These are phyloP conservation scores for Apodemus sylvaticus DNA, from an alignment of 2,113 vertebrate species.

Conservation along the genomic window DNA sequence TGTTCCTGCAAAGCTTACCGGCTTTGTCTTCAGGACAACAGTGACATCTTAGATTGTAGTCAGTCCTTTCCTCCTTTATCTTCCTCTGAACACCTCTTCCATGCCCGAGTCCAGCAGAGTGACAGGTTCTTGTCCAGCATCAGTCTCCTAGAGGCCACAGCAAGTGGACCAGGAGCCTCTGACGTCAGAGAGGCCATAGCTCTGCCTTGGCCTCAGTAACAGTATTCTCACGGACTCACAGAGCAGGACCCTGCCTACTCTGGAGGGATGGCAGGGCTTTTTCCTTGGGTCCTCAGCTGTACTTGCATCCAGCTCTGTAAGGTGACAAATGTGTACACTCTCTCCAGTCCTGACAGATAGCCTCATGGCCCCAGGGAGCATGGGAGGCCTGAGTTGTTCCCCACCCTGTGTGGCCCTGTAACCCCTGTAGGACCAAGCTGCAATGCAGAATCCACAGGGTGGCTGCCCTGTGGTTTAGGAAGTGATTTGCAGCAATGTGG, in stretches of 20 bases:
- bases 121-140: rapidly evolving
- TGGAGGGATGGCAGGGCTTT: rapidly evolving
- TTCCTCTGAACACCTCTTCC: too few relatives aligned
- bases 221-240: neutral
- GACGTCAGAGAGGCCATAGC: neutral
- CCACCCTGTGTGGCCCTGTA: rapidly evolving
- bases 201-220: neutral
- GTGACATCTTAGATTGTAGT: too few relatives aligned
- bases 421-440: neutral
- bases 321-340: rapidly evolving
- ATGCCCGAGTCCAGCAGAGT: neutral
- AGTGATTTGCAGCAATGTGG: neutral
- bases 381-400: neutral
- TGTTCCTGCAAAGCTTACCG: neutral
- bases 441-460: rapidly evolving
- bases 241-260: neutral
- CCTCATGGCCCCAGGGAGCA: too few relatives aligned
- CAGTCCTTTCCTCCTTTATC: neutral
- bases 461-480: neutral
- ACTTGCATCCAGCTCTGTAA: neutral
- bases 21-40: neutral
- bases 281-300: rapidly evolving
- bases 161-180: neutral
- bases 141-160: neutral
- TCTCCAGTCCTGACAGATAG: neutral